phyloP scores from a whole-genome alignment of 2,888 invertebrate species.

The Chromoteleia sp. region DNA sequence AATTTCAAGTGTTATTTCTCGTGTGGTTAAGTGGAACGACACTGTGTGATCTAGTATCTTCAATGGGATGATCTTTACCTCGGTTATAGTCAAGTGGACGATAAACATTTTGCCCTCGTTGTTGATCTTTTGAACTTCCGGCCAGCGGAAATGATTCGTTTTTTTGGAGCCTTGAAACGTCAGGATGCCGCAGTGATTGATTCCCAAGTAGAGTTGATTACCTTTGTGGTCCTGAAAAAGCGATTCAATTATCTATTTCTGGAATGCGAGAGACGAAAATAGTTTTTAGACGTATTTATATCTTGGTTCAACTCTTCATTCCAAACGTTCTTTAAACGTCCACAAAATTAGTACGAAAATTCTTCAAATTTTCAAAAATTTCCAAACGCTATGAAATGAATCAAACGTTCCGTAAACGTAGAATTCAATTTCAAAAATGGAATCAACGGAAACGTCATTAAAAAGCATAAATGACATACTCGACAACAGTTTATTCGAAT shows the following conservation, averaged over 20 bases:
- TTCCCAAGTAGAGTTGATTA: slow-evolving; percentile 95
- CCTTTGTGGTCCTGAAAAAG: slow-evolving; percentile 94
- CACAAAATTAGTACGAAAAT: too few relatives aligned
- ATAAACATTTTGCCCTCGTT: slow-evolving; percentile 99
- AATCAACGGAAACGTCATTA: too few relatives aligned
- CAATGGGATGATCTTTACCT: slow-evolving; percentile 87
- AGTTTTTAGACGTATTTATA: not conserved
- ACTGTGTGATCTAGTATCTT: not conserved
- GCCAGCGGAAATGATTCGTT: slow-evolving; percentile 98
- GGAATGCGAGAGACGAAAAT: slow-evolving; percentile 1
- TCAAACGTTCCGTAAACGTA: too few relatives aligned
- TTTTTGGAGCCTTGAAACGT: slow-evolving; percentile 97
- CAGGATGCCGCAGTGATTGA: slow-evolving; percentile 97
- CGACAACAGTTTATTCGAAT: too few relatives aligned
- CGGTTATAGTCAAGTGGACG: slow-evolving; percentile 95
- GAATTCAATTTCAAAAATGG: too few relatives aligned
- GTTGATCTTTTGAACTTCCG: slow-evolving; percentile 97
- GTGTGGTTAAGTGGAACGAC: not conserved
- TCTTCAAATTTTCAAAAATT: too few relatives aligned
- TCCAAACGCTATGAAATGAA: too few relatives aligned
- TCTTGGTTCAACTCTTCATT: too few relatives aligned
- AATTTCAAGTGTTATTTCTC: slow-evolving; percentile 6
- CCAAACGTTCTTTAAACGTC: too few relatives aligned
- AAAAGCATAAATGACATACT: too few relatives aligned
- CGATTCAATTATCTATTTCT: slow-evolving; percentile 6